These are phyloP conservation scores for Euzetes globulus DNA, from an alignment of 2,888 invertebrate genomes.

Conservation along the genomic window DNA sequence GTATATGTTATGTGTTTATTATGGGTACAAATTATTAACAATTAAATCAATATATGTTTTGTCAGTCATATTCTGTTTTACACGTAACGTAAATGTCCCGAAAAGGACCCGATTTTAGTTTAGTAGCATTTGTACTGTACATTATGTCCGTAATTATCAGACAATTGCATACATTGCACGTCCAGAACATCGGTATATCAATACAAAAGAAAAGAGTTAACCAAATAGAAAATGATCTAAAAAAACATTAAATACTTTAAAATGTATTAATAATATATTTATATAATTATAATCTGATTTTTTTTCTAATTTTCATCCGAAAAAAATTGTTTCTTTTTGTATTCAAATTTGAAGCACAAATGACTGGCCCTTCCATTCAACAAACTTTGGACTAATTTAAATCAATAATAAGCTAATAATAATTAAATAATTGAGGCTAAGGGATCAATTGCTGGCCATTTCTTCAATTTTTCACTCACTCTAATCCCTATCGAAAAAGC, in stretches of 20 bases:
- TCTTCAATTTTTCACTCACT: not conserved
- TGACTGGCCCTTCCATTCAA: conserved; percentile 21
- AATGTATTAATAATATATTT: not conserved
- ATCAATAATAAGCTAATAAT: conserved; percentile 14
- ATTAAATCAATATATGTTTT: conserved; percentile 2
- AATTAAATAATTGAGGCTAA: not conserved
- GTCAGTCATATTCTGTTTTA: not conserved
- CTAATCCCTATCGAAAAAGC: not conserved
- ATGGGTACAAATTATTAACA: conserved; percentile 26
- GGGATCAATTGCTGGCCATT: too few relatives aligned
- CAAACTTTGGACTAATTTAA: conserved; percentile 27
- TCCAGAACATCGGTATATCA: not conserved
- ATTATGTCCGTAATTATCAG: conserved; percentile 9
- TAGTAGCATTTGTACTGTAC: conserved; percentile 18
- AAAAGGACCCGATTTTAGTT: not conserved
- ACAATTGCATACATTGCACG: conserved; percentile 23
- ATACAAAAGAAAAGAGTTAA: conserved; percentile 16
- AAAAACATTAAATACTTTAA: conserved; percentile 7
- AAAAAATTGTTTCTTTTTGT: not conserved
- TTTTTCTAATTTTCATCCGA: not conserved
- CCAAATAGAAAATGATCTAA: conserved; percentile 10
- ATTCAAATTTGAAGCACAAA: not conserved
- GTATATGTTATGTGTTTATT: conserved; percentile 14
- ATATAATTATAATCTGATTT: not conserved
- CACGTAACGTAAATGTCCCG: conserved; percentile 16